Base-by-base conservation (phyloP, 2,888 invertebrate species). In the Halictus quadricinctus region DNA sequence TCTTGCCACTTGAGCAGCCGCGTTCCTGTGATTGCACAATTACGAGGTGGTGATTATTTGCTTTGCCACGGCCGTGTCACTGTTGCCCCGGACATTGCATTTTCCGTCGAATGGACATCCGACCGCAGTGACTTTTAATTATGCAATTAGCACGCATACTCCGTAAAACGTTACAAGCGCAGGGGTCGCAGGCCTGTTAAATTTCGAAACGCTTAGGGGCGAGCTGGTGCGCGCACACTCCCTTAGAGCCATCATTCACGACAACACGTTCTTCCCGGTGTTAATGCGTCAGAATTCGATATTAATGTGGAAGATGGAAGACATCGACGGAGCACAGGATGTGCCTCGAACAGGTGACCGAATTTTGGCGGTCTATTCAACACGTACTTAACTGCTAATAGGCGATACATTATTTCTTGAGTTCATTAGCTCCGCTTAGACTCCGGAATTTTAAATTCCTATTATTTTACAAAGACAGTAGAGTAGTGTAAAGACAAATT, bases 91-190 rank as follows among this genome's bases (percentile, higher is more conserved):
- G 36, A 69, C 78, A 76, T 86, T 54, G 72, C 72, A n/a, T 76
- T 85, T 77, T 72, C 75, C 80, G 46, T 25, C 36, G 72, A 80
- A 80, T 50, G 60, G 58, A 72, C 81, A 64, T n/a, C 18, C 69
- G 70, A 70, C 75, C 81, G 64, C 72, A 78, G 70, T 66, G 74
- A 82, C 80, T 89, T 89, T 89, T 89, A 88, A 89, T 89, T 89
- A 89, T 88, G 86, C 86, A 83, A 86, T 87, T 83, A 87, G 76
- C 84, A 72, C 36, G 43, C 60, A 29, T 66, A 36, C 54, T 21
- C 69, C 78, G 73, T 75, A 72, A 81, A 82, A 80, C 79, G 43
- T 43, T 46, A 70, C 25, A 70, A 70, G 76, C 7, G 21, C 36
- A 12, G 78, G 21, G 69, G 54, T 25, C 46, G 72, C 66, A 74